Percentiles rank a stretch among this genome's conserved stretches.
Evolutionary conservation across 92 coral and sea anemone species (phyloP).

Genomic region (Parazoanthus swiftii): DNA sequence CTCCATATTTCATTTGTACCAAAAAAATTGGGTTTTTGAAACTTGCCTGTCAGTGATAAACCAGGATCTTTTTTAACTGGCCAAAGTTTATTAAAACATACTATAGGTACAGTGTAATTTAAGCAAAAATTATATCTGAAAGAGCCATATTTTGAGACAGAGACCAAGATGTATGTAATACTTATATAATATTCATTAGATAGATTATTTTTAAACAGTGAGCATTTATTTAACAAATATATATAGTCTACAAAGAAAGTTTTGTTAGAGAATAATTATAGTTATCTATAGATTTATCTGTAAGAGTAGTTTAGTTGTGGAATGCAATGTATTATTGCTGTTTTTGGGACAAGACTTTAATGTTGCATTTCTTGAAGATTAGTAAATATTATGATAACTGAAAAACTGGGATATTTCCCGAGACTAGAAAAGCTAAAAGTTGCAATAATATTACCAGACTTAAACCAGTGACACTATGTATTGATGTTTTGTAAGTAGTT

Average conservation of each 20-base stretch:
- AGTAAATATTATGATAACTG: background rate
- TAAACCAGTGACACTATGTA: too few species aligned
- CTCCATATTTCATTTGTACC: background rate
- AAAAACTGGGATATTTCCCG: background rate
- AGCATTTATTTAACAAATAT: too few species aligned
- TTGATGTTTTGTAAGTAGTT: too few species aligned
- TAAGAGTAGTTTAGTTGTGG: background rate
- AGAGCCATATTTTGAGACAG: background rate
- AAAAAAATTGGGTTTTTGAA: background rate
- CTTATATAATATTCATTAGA: background rate
- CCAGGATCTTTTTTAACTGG: background rate
- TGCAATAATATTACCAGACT: background rate
- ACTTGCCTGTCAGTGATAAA: too few species aligned
- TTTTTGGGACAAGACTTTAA: background rate
- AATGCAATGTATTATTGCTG: too few species aligned
- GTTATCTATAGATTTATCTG: too few species aligned
- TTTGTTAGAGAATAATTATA: background rate
- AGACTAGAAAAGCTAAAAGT: background rate
- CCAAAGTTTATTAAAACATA: background rate
- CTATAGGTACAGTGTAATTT: too few species aligned
- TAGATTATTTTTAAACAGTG: background rate
- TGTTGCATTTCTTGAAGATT: background rate
- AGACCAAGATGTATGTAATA: background rate
- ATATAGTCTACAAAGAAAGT: background rate
- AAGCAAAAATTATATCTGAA: background rate